These are phyloP conservation scores for Odocoileus hemionus DNA, from an alignment of 2,113 vertebrate genomes.

Conservation along the genomic window DNA sequence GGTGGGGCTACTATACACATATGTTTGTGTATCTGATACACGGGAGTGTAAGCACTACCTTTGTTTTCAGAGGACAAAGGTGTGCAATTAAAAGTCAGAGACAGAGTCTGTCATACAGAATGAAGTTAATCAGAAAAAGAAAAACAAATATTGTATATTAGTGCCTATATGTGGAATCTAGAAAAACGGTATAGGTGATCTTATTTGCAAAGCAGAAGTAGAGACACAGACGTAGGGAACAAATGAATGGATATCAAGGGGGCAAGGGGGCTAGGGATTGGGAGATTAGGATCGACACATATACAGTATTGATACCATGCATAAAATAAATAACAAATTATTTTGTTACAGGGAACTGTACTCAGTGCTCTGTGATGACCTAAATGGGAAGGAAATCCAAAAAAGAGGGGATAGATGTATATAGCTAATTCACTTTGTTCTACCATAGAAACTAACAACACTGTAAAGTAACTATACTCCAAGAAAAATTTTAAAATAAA, in stretches of 20 bases:
- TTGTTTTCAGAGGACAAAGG: background rate
- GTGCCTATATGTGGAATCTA: background rate
- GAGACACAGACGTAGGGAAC: background rate
- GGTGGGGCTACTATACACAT: background rate
- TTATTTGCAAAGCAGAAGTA: background rate
- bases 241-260: background rate
- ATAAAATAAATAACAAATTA: background rate
- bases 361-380: background rate
- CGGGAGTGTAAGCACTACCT: background rate
- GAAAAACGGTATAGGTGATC: background rate
- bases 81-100: background rate
- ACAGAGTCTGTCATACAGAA: background rate
- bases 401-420: background rate
- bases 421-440: background rate
- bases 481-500: background rate
- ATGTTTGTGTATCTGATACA: background rate
- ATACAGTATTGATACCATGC: background rate
- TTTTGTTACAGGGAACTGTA: background rate
- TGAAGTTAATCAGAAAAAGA: background rate
- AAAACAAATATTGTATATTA: background rate
- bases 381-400: background rate
- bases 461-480: background rate
- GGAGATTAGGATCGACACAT: background rate
- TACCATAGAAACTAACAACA: background rate
- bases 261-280: background rate